phyloP scores from a whole-genome alignment of 1,140 invertebrate species.

The Berghia stephanieae region DNA sequence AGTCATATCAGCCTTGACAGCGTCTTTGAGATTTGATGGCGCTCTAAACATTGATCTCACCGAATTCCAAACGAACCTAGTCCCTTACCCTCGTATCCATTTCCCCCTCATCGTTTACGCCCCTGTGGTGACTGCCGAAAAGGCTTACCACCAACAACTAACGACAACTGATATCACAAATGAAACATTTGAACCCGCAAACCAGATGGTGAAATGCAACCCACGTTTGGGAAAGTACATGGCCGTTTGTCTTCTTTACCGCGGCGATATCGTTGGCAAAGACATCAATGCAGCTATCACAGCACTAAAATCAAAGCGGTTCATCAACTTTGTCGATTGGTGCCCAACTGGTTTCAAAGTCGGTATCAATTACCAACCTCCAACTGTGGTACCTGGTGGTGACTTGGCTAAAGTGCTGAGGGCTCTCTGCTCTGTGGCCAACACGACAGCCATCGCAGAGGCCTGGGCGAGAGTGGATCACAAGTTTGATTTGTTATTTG shows the following conservation, averaged over 20 bases:
- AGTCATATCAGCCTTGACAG: conserved; percentile 75
- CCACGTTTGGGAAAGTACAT: conserved; percentile 88
- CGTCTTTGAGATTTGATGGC: conserved; percentile 56
- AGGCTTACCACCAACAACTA: conserved; percentile 55
- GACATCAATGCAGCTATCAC: conserved; percentile 85
- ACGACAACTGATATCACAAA: conserved; percentile 82
- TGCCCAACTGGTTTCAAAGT: conserved; percentile 78
- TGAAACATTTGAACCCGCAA: conserved; percentile 85
- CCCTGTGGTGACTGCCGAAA: conserved; percentile 52
- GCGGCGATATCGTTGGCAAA: conserved; percentile 72
- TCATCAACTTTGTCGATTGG: conserved; percentile 74
- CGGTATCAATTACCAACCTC: conserved; percentile 58
- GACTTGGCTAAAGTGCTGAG: conserved; percentile 69
- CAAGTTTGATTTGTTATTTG: conserved; percentile 72
- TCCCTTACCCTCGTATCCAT: conserved; percentile 49
- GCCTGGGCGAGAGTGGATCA: conserved; percentile 76
- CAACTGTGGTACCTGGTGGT: conserved; percentile 79
- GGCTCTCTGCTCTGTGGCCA: conserved; percentile 67
- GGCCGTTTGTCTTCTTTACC: conserved; percentile 71
- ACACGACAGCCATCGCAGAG: conserved; percentile 82
- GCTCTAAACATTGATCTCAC: conserved; percentile 33
- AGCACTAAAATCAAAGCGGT: conserved; percentile 81
- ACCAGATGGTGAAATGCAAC: conserved; percentile 93
- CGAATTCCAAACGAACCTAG: conserved; percentile 34
- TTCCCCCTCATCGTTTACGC: conserved; percentile 55